phyloP scores from a whole-genome alignment of 2,888 invertebrate species.

The Trachelus iudaicus region DNA sequence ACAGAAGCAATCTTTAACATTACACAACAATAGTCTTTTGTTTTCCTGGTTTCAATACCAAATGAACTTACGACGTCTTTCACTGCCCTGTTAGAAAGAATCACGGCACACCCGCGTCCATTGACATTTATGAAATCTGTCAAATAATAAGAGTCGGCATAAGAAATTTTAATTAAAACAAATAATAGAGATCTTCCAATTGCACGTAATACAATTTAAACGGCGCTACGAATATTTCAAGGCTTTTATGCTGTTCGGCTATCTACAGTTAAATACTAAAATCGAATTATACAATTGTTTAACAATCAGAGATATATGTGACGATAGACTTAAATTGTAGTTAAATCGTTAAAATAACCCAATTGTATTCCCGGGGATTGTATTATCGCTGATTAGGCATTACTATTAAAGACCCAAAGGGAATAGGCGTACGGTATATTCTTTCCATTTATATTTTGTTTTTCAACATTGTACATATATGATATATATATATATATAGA shows the following conservation, averaged over 20 bases:
- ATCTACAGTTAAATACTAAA: neutral
- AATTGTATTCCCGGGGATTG: neutral
- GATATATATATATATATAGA: neutral
- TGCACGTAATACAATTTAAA: neutral
- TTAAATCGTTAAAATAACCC: neutral
- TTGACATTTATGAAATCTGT: too few relatives aligned
- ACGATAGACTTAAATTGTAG: neutral
- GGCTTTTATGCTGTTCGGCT: neutral
- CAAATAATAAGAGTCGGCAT: neutral
- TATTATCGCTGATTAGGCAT: neutral
- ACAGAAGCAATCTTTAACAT: too few relatives aligned
- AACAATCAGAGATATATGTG: neutral
- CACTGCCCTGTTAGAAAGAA: too few relatives aligned
- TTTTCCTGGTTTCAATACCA: too few relatives aligned
- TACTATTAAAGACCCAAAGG: neutral
- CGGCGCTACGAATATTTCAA: neutral
- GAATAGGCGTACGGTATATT: neutral
- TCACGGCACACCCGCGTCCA: too few relatives aligned
- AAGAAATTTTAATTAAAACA: neutral
- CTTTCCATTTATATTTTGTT: neutral
- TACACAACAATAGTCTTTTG: too few relatives aligned
- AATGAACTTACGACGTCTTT: too few relatives aligned
- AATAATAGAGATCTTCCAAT: neutral
- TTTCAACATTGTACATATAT: neutral
- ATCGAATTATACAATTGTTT: neutral